Percentiles rank a stretch among this genome's conserved stretches.
Evolutionary conservation across 2,797 vertebrate genomes (phyloP).

Genomic region (Enteromius treurensis): DNA sequence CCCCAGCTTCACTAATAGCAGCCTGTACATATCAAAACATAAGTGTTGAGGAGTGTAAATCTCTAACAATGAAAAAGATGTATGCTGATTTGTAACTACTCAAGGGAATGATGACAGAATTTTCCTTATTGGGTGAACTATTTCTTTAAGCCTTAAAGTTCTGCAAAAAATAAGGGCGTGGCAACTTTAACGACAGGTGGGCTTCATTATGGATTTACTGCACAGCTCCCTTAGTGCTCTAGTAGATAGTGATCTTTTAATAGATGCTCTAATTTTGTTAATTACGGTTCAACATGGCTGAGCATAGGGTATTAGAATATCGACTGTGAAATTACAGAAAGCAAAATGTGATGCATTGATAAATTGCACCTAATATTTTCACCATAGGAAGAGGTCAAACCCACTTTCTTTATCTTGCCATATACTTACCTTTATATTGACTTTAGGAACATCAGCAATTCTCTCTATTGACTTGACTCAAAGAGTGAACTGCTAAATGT

Average conservation of each 20-base stretch:
- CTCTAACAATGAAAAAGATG: neutral
- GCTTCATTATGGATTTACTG: constrained; percentile 48
- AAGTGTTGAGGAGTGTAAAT: neutral
- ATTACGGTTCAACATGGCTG: constrained; percentile 46
- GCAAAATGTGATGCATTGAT: constrained; percentile 34
- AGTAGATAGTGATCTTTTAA: constrained; percentile 34
- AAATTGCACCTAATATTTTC: constrained; percentile 24
- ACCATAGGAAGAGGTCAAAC: neutral
- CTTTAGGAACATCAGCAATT: constrained; percentile 24
- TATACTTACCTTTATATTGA: constrained; percentile 39
- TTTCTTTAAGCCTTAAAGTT: too few species aligned
- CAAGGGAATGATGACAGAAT: too few species aligned
- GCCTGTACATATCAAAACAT: constrained; percentile 9
- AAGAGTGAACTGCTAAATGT: constrained; percentile 18
- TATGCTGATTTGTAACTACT: too few species aligned
- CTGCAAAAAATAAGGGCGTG: too few species aligned
- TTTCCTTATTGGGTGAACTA: too few species aligned
- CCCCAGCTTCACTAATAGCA: constrained; percentile 44
- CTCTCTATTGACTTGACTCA: constrained; percentile 21
- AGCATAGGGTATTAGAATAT: constrained; percentile 53
- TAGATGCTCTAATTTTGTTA: constrained; percentile 55
- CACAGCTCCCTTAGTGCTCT: constrained; percentile 1
- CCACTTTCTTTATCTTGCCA: neutral
- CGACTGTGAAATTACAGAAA: constrained; percentile 56
- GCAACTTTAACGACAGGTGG: too few species aligned